Conservation (phyloP, 2,888 invertebrate species). For the Tipula vernalis region DNA sequence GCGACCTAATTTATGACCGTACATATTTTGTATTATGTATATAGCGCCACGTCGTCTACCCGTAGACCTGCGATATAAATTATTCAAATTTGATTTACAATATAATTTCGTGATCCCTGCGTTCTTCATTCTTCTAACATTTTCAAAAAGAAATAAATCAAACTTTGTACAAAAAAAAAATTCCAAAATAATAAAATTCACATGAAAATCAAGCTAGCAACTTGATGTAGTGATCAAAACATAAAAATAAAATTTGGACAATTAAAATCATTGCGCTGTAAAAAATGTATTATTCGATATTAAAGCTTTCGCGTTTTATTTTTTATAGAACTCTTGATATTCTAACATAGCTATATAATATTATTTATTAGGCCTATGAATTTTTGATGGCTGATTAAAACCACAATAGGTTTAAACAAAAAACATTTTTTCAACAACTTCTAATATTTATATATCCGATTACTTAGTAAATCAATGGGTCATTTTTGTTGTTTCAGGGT, state of each 20-base stretch:
- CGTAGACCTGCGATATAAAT: background rate
- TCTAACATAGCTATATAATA: too few relatives aligned
- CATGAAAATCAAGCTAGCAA: background rate
- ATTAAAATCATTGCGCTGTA: background rate
- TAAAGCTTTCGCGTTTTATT: background rate
- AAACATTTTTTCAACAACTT: background rate
- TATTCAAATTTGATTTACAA: background rate
- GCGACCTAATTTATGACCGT: background rate
- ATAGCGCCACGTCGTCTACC: background rate
- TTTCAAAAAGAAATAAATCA: too few relatives aligned
- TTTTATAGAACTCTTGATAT: too few relatives aligned
- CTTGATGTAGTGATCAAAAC: background rate
- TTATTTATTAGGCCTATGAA: background rate
- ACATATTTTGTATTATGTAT: background rate
- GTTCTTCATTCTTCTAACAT: background rate
- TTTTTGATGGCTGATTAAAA: background rate
- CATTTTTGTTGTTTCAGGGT: too few relatives aligned
- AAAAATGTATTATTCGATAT: background rate
- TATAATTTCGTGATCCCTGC: background rate
- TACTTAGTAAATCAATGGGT: too few relatives aligned
- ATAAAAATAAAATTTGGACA: background rate
- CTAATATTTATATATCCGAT: background rate
- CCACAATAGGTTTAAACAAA: background rate
- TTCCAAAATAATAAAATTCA: background rate
- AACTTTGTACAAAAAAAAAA: background rate